Conservation (phyloP, 2,113 vertebrate genomes). For the Mohoua ochrocephala region DNA sequence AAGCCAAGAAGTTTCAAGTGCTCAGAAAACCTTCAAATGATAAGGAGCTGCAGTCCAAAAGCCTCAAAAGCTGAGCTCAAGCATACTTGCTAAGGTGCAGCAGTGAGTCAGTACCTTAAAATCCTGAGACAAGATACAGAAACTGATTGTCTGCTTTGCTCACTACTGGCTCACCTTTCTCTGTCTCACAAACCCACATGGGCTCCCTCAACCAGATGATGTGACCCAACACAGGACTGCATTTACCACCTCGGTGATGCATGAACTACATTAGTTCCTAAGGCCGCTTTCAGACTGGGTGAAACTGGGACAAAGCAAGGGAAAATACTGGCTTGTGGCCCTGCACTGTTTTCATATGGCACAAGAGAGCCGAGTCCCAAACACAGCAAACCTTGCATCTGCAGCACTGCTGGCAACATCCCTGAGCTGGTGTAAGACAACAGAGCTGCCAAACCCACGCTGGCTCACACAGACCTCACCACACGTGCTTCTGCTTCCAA, state of each 20-base stretch:
- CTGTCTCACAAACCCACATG: rapidly evolving
- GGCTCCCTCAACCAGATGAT: neutral
- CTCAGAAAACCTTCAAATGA: neutral
- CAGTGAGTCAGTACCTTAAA: neutral
- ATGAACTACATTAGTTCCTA: neutral
- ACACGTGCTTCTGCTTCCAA: neutral
- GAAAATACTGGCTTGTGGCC: neutral
- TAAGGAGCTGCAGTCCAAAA: neutral
- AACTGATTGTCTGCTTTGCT: neutral
- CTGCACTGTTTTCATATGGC: neutral
- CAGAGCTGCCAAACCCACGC: neutral
- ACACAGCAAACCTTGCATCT: neutral
- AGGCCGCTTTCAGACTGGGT: neutral
- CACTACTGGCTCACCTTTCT: neutral
- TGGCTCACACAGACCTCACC: neutral
- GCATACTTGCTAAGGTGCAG: neutral
- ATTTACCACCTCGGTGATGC: neutral
- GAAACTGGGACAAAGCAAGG: neutral
- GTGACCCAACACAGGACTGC: neutral
- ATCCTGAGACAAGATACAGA: neutral
- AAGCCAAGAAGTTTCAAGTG: neutral
- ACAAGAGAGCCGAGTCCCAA: neutral
- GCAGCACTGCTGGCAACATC: neutral
- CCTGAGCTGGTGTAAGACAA: neutral
- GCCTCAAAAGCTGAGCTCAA: neutral